These are phyloP conservation scores for Vulpes ferrilata DNA, from an alignment of 2,113 vertebrate species.

Conservation along the genomic window DNA sequence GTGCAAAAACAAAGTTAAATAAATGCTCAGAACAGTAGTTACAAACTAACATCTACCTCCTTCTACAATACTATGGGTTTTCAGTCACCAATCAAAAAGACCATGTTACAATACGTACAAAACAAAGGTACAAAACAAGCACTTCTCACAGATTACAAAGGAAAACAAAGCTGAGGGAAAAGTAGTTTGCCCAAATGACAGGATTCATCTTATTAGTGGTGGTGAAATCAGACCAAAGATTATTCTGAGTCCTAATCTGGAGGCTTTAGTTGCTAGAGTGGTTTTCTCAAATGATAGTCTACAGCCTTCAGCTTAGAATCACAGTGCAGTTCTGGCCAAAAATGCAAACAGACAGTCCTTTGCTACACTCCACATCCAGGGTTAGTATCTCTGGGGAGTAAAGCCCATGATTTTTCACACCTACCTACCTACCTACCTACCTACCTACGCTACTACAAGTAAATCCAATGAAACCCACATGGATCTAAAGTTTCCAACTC, in stretches of 20 bases:
- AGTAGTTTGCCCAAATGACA: background rate
- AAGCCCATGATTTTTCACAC: background rate
- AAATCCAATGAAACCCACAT: background rate
- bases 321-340: background rate
- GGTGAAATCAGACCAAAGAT: background rate
- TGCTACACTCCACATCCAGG: background rate
- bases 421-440: too few relatives aligned
- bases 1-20: background rate
- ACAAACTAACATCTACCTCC: background rate
- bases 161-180: background rate
- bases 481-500: background rate
- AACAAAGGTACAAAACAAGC: background rate
- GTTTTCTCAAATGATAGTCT: background rate
- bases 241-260: background rate
- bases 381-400: background rate
- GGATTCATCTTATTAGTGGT: background rate
- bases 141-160: conserved; percentile 22
- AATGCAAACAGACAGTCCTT: background rate
- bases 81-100: background rate
- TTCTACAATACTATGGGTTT: background rate
- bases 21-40: background rate
- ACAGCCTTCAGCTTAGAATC: background rate
- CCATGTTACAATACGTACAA: background rate
- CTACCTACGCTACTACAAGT: background rate
- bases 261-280: background rate